Evolutionary conservation across 2,113 vertebrate species (phyloP).

Genomic region (Shinisaurus crocodilurus): DNA sequence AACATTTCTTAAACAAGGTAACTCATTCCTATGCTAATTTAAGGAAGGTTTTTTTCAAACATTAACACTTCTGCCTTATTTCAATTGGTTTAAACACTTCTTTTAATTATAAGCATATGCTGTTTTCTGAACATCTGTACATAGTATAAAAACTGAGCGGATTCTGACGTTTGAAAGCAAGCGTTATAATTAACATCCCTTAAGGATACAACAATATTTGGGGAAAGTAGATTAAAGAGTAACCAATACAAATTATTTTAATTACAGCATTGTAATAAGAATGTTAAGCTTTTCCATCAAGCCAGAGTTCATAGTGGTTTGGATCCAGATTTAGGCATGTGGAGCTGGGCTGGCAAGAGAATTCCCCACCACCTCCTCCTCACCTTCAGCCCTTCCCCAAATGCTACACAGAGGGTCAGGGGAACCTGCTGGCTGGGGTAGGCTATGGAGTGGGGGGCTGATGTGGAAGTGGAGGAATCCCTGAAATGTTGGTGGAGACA

Average conservation of each 20-base stretch:
- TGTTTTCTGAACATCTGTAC: constrained; percentile 75
- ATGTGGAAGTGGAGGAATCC: not conserved
- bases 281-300: constrained; percentile 24
- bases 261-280: constrained; percentile 38
- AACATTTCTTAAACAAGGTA: constrained; percentile 77
- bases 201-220: constrained; percentile 53
- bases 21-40: constrained; percentile 77
- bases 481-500: not conserved
- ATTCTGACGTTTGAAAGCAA: constrained; percentile 68
- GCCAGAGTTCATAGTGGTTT: constrained; percentile 13
- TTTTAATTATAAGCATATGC: constrained; percentile 81
- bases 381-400: not conserved
- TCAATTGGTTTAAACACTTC: constrained; percentile 83
- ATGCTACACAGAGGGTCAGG: not conserved
- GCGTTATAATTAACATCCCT: constrained; percentile 62
- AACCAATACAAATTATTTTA: constrained; percentile 39
- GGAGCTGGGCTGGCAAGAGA: not conserved
- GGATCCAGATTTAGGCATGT: not conserved
- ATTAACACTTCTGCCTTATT: constrained; percentile 86
- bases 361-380: not conserved
- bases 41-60: constrained; percentile 85
- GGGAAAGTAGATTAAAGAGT: constrained; percentile 55
- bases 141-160: constrained; percentile 58
- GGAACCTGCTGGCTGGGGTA: not conserved
- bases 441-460: not conserved